Percentiles rank a stretch among this genome's conserved stretches.
These are phyloP conservation scores for Platerodrilus igneus DNA, from an alignment of 2,888 invertebrate genomes.

Conservation along the genomic window DNA sequence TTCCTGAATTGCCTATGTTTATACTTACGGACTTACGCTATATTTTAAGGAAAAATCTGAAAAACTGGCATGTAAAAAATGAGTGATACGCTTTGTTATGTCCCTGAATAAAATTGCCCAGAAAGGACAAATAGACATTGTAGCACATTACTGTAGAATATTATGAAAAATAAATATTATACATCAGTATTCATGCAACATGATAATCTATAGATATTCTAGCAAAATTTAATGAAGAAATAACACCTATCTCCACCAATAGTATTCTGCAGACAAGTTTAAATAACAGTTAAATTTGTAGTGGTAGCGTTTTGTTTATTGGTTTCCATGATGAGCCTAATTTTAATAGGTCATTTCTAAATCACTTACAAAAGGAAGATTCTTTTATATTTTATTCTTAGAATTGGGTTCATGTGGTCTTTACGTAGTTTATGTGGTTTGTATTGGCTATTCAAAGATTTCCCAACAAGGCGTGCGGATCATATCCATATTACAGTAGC, in stretches of 20 bases:
- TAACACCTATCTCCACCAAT: background rate
- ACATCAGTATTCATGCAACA: background rate
- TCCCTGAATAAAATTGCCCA: constrained; percentile 1
- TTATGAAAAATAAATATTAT: no score
- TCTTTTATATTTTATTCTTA: background rate
- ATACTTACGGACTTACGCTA: constrained; percentile 3
- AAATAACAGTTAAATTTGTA: no score
- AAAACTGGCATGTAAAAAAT: background rate
- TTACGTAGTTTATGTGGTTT: constrained; percentile 1
- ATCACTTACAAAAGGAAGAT: constrained; percentile 1
- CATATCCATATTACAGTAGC: background rate
- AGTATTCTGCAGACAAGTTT: no score
- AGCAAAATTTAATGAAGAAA: background rate
- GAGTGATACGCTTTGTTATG: constrained; percentile 1
- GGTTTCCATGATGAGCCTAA: constrained; percentile 5
- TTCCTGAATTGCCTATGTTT: background rate
- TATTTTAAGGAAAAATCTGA: constrained; percentile 1
- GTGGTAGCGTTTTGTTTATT: background rate
- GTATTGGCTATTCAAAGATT: constrained; percentile 7
- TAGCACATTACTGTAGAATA: background rate
- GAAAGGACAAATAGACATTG: constrained; percentile 1
- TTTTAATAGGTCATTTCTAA: constrained; percentile 2
- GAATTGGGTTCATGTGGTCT: constrained; percentile 6
- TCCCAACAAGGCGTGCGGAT: constrained; percentile 1
- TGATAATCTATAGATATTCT: background rate